phyloP scores from a whole-genome alignment of 2,797 vertebrate species.

The Labeo calbasu region DNA sequence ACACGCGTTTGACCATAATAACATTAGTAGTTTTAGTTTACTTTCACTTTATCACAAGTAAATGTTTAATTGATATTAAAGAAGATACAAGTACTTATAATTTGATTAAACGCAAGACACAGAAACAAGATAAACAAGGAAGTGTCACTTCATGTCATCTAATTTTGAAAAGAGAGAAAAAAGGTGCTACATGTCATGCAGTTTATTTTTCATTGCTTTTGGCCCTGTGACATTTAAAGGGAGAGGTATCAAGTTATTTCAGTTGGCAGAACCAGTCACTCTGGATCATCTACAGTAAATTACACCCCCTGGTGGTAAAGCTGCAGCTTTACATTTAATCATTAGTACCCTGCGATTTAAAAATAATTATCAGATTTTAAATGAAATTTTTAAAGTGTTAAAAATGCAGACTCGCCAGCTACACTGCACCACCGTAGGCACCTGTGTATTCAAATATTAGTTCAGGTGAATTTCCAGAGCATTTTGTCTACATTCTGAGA shows the following conservation, averaged over 20 bases:
- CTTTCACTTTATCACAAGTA: not conserved
- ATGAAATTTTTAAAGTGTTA: too few relatives aligned
- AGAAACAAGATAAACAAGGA: not conserved
- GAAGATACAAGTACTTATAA: not conserved
- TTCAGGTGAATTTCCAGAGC: not conserved
- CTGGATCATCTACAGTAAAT: not conserved
- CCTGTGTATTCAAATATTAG: not conserved
- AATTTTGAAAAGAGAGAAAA: not conserved
- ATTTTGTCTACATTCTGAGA: not conserved
- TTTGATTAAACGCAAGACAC: not conserved
- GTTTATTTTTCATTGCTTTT: not conserved
- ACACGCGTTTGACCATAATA: not conserved
- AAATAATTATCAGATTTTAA: not conserved
- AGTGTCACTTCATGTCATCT: not conserved
- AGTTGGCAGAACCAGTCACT: not conserved
- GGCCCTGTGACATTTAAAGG: not conserved
- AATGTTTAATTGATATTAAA: not conserved
- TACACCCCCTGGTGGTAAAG: not conserved
- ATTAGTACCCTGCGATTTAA: not conserved
- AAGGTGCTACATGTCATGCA: not conserved
- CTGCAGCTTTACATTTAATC: not conserved
- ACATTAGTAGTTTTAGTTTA: not conserved
- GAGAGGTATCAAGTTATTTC: constrained; percentile 8
- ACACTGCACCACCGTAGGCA: not conserved
- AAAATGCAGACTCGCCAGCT: not conserved